Percentiles rank a stretch among this genome's conserved stretches.
Evolutionary conservation across 2,797 vertebrate genomes (phyloP).

Genomic region (Zalophus californianus): DNA sequence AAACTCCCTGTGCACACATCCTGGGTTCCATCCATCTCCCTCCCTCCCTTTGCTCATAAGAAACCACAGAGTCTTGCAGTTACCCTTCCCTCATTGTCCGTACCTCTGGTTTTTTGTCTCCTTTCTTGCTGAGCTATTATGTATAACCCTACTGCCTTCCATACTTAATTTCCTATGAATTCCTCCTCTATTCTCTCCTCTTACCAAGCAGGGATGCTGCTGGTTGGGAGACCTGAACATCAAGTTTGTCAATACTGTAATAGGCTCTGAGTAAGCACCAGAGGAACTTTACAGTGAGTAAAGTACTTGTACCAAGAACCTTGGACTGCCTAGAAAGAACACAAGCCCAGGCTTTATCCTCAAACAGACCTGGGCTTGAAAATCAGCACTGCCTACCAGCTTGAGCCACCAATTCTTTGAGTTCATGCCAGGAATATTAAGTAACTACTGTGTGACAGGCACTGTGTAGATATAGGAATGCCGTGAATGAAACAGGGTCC

Average conservation of each 20-base stretch:
- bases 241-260: neutral
- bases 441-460: neutral
- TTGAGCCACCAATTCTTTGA: neutral
- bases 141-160: neutral
- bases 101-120: neutral
- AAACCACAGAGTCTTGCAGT: neutral
- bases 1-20: neutral
- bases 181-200: neutral
- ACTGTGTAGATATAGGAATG: neutral
- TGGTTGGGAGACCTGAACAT: neutral
- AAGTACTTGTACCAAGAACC: neutral
- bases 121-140: neutral
- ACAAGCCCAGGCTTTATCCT: neutral
- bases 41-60: neutral
- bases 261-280: neutral
- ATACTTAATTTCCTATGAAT: neutral
- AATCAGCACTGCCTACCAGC: neutral
- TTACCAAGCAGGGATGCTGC: neutral
- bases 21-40: neutral
- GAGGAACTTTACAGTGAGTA: neutral
- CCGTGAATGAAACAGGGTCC: neutral
- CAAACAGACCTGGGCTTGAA: constrained; percentile 2
- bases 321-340: neutral
- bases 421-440: neutral
- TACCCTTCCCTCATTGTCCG: neutral